phyloP scores from a whole-genome alignment of 2,888 invertebrate genomes.

The Chaetogeoica ovagalla region DNA sequence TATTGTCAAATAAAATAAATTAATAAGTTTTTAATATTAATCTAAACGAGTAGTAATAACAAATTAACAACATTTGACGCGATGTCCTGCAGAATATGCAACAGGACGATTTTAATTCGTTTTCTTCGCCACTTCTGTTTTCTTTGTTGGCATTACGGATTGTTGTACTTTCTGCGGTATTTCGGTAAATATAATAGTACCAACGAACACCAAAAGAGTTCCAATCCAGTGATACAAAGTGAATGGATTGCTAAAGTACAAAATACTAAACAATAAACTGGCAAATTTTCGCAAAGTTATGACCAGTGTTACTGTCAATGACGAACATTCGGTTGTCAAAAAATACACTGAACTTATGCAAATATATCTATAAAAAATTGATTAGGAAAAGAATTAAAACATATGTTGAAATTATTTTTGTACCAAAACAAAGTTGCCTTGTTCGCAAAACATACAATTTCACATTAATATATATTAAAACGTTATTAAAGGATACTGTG shows the following conservation, averaged over 20 bases:
- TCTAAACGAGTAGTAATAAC: slow-evolving; percentile 38
- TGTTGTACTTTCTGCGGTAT: slow-evolving; percentile 58
- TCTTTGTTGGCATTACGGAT: slow-evolving; percentile 1
- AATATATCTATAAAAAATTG: slow-evolving; percentile 65
- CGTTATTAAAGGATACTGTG: slow-evolving; percentile 72
- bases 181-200: slow-evolving; percentile 91
- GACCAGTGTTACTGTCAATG: slow-evolving; percentile 91
- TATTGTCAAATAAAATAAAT: slow-evolving; percentile 48
- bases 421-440: background rate
- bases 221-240: slow-evolving; percentile 90
- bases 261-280: slow-evolving; percentile 90
- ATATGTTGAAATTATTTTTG: background rate
- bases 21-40: slow-evolving; percentile 42
- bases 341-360: slow-evolving; percentile 95
- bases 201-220: slow-evolving; percentile 84
- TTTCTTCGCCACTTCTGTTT: slow-evolving; percentile 13
- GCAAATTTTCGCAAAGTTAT: slow-evolving; percentile 94
- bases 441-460: background rate
- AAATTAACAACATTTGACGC: slow-evolving; percentile 3
- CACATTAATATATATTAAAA: background rate
- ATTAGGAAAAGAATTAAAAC: slow-evolving; percentile 56
- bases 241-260: slow-evolving; percentile 93
- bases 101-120: background rate
- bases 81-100: background rate
- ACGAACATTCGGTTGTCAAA: slow-evolving; percentile 90